Evolutionary conservation across 2,888 invertebrate species (phyloP), one percentile per base, ranked within the genome.

Genomic region (Cosmorhoe ocellata): DNA sequence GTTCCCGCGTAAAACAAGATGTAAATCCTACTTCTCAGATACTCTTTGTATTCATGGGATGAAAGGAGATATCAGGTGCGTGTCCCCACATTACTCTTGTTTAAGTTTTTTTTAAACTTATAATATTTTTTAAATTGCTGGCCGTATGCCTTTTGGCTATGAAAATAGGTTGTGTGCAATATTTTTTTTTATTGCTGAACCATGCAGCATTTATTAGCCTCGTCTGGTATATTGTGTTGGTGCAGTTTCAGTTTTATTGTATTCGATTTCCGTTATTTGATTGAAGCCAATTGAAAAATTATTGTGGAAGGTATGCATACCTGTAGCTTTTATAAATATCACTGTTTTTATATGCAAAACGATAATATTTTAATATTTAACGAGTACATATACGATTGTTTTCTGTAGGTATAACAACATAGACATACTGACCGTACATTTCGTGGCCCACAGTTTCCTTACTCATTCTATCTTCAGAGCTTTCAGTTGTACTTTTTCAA

Each of bases 41-140:
- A 66, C 69, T 66, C 72, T 87, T 85, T 84, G 80, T 86, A 86
- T 87, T 86, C 86, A 83, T 81, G 65, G 74, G 80, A 76, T 76
- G 69, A 74, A 76, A 83, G 79, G 74, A 58, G 51, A 51, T 56
- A 52, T 52, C 48, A 81, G 79, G 76, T 84, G 81, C 80, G 81
- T 82, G 74, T 61, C 66, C 59, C 57, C 41, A 26, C 57, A 56
- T 54, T 14, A 7, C 13, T 36, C 32, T 66, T 49, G 70, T 72
- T 74, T 76, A 67, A 64, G 66, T n/a, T 41, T 39, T 50, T 53
- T 56, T 46, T 12, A 72, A 76, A 80, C 74, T 76, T 77, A 77
- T 71, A 66, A 80, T 74, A 58, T 79, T 79, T 81, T 81, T 81
- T 76, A 81, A 83, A 81, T 81, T 79, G 78, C 79, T 70, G 62